Evolutionary conservation across 2,888 invertebrate species (phyloP), one percentile per base, ranked within the genome.

Genomic region (Cerastoderma edule): DNA sequence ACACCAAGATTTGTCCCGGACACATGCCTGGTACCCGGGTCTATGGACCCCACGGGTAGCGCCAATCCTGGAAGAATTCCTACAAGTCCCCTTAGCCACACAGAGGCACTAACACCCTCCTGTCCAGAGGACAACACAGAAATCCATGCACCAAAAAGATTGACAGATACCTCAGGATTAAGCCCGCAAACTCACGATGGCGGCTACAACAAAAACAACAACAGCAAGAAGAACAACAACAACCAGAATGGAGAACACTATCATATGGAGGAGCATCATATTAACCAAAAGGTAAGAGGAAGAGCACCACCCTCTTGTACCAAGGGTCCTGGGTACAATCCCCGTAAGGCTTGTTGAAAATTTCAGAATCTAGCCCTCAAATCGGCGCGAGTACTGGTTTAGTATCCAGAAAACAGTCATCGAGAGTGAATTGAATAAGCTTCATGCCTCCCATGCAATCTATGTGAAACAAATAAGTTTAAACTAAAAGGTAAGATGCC

Each of bases 211-310:
- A 46, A 46, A 16, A 46, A n/a, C n/a, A n/a, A 46, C 46, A 46
- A 46, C 46, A 46, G 2, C n/a, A 5, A 28, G 2, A 28, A 60
- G 44, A 39, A 32, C 10, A 66, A 66, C 24, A 66, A 24, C 54
- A 72, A 72, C 48, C 22, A 39, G 0, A 68, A 81, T 60, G 83
- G 75, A n/a, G 88, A 89, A 75, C 86, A 87, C 53, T 86, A 76
- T 48, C 89, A 88, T 57, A 76, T 75, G 33, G 85, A 87, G 63
- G 89, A 89, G 65, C 85, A 88, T 66, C 75, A 83, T 66, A 78
- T 89, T 28, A 87, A 89, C 69, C 69, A 84, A 67, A 88, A 87
- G 85, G 89, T 86, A 64, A 27, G 19, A 24, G 1, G 28, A 8
- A 19, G 13, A 8, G 22, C 22, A 10, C 35, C 24, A 10, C 44